Base-by-base conservation (phyloP, 2,888 invertebrate species). In the Ormyrus labotus region DNA sequence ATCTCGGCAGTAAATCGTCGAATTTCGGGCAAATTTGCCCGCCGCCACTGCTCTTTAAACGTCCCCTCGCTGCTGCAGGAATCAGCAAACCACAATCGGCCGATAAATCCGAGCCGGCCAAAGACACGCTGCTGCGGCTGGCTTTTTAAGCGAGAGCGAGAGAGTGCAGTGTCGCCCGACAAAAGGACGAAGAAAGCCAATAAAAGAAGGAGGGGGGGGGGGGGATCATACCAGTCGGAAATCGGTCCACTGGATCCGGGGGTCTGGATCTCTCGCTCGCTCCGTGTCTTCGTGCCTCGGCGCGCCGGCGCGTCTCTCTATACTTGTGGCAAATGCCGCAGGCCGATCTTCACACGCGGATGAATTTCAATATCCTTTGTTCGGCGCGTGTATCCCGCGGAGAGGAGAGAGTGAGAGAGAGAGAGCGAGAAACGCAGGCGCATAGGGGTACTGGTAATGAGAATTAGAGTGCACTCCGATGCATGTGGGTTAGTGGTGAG, bases 301-400 rank as follows among this genome's bases (percentile, higher is more conserved):
- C 34, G 34, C 34, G 34, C 34, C 34, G 34, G 48, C 13, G 73
- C 64, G 45, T 7, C 19, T 8, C 34, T 67, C 13, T 65, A 58
- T 67, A 75, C 68, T 75, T 75, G 74, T 68, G 70, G 68, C 73
- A 72, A 63, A 51, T 53, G 51, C 69, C 57, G 55, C 61, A 50
- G 74, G 63, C 68, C 75, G 58, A 74, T 68, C 70, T 80, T 80
- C 80, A 75, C 75, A 80, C 80, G 80, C 80, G 75, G 80, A 75
- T 80, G 75, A 74, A 80, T 80, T 80, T 75, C 70, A 75, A 80
- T 75, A 75, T 75, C 67, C 75, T 65, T 79, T 79, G 69, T 74
- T 79, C 60, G 69, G 34, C 34, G 53, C 58, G 34, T 11, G 55
- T 63, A 63, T 60, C 69, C 57, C 55, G 57, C 65, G 6, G 58